phyloP scores from a whole-genome alignment of 2,888 invertebrate genomes.

The Charanyca ferruginea region DNA sequence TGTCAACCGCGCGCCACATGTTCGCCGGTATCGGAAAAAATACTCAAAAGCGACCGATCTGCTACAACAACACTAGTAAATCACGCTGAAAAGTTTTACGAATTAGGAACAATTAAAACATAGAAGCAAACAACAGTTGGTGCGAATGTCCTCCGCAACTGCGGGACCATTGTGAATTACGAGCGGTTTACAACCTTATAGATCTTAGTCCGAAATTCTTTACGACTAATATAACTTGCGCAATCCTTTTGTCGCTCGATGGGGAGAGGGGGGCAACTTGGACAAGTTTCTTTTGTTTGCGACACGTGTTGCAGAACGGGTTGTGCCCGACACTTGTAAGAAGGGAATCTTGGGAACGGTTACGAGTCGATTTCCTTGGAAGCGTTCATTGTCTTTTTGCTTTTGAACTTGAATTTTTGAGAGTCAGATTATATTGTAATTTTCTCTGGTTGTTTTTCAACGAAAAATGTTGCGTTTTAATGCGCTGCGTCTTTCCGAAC shows the following conservation, averaged over 20 bases:
- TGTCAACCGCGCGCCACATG: constrained; percentile 72
- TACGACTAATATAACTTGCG: constrained; percentile 90
- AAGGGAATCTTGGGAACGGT: constrained; percentile 79
- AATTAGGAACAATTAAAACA: constrained; percentile 91
- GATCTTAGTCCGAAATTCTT: constrained; percentile 90
- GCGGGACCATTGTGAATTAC: constrained; percentile 89
- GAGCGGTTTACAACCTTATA: constrained; percentile 88
- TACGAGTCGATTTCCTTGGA: constrained; percentile 80
- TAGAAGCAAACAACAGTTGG: constrained; percentile 90
- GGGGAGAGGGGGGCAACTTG: constrained; percentile 77
- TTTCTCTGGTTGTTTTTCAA: constrained; percentile 70
- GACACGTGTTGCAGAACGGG: constrained; percentile 90
- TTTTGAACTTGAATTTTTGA: constrained; percentile 72
- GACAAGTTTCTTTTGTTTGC: constrained; percentile 89
- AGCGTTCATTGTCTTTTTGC: constrained; percentile 75
- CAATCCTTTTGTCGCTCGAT: constrained; percentile 88
- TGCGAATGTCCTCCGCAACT: constrained; percentile 89
- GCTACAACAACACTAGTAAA: constrained; percentile 86
- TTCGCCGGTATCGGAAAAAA: constrained; percentile 69
- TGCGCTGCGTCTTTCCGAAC: constrained; percentile 64
- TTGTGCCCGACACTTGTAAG: constrained; percentile 87
- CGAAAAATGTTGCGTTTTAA: constrained; percentile 68
- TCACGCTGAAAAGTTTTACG: constrained; percentile 87
- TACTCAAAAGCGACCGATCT: constrained; percentile 76
- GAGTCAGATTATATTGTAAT: constrained; percentile 75